Evolutionary conservation across 2,888 invertebrate genomes (phyloP).

Genomic region (Thereva nobilitata): DNA sequence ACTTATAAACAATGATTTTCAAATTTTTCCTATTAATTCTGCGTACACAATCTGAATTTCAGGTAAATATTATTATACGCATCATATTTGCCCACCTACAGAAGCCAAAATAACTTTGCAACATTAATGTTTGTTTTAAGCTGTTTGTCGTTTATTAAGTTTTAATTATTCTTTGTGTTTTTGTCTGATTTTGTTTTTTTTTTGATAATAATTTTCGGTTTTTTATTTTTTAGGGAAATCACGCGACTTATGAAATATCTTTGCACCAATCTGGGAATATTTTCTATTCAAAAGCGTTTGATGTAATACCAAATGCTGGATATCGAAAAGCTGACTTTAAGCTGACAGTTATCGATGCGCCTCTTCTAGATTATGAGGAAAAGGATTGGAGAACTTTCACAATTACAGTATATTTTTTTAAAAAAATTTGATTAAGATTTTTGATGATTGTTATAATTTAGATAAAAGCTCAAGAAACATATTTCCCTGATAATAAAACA

Average conservation of each 20-base stretch:
- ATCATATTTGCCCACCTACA: no score
- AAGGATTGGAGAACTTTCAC: conserved; percentile 59
- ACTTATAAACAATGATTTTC: no score
- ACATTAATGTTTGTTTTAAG: no score
- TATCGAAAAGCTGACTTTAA: conserved; percentile 65
- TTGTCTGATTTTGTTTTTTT: no score
- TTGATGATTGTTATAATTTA: conserved; percentile 41
- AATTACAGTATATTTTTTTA: conserved; percentile 50
- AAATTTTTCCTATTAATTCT: no score
- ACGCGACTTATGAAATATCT: conserved; percentile 63
- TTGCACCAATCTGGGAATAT: conserved; percentile 50
- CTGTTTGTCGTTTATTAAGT: no score
- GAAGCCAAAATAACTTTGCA: no score
- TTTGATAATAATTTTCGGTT: neutral
- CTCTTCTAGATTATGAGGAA: conserved; percentile 64
- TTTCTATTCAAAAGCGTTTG: conserved; percentile 61
- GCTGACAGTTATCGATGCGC: conserved; percentile 62
- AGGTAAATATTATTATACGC: no score
- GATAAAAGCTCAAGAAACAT: conserved; percentile 54
- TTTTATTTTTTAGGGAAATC: conserved; percentile 60
- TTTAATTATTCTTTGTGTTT: no score
- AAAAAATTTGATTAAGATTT: conserved; percentile 17
- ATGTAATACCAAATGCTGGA: conserved; percentile 65
- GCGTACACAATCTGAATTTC: no score
- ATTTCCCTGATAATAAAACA: conserved; percentile 51